Conservation (phyloP, 1,140 invertebrate species). For the Temnothorax curvispinosus region DNA sequence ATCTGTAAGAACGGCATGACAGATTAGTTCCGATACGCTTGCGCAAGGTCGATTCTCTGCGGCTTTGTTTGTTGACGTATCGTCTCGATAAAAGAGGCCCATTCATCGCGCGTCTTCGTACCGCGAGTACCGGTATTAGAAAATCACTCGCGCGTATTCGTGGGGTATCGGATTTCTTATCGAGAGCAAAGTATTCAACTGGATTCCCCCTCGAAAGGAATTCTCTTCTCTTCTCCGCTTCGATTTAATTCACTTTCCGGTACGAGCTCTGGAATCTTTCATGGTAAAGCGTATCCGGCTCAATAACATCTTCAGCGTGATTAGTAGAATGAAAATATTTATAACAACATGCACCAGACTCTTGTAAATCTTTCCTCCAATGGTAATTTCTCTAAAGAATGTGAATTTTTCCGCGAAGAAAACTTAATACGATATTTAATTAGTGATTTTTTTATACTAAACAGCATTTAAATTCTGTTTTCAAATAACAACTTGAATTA, state of each 20-base stretch:
- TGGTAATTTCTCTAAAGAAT: not conserved
- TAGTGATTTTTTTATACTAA: not conserved
- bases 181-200: not conserved
- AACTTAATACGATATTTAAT: not conserved
- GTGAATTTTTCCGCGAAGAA: not conserved
- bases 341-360: not conserved
- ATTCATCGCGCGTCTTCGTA: constrained; percentile 33
- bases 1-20: constrained; percentile 38
- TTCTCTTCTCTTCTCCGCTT: not conserved
- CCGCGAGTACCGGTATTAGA: constrained; percentile 15
- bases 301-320: not conserved
- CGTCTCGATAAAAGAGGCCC: not conserved
- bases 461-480: not conserved
- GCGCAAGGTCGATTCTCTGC: constrained; percentile 34
- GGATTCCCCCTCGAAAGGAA: not conserved
- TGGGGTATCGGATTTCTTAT: constrained; percentile 30
- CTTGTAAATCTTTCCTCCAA: not conserved
- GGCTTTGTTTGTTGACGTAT: constrained; percentile 43
- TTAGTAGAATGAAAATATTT: not conserved
- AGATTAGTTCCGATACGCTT: constrained; percentile 33
- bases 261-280: not conserved
- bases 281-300: not conserved
- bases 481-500: not conserved
- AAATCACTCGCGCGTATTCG: constrained; percentile 22
- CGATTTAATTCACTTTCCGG: constrained; percentile 31